Conservation (phyloP, 2,113 vertebrate species). For the Oxyura jamaicensis region DNA sequence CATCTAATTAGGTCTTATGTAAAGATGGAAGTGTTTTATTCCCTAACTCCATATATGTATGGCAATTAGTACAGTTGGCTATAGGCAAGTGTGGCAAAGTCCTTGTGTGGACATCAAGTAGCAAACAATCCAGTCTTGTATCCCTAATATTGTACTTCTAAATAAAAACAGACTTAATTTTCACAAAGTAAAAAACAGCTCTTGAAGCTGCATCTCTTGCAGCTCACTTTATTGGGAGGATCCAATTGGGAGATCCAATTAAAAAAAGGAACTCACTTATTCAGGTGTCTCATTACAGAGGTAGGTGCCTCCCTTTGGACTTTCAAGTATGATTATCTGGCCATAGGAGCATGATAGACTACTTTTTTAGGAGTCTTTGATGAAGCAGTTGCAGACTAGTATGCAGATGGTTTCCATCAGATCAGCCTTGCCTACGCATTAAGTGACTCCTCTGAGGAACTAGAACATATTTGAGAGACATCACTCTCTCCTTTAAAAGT, state of each 20-base stretch:
- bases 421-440: slow-evolving; percentile 5
- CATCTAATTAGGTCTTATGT: not conserved
- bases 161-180: not conserved
- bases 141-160: not conserved
- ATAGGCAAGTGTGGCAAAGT: not conserved
- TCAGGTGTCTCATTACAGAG: not conserved
- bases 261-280: not conserved
- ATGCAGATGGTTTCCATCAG: not conserved
- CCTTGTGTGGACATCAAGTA: not conserved
- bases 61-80: not conserved
- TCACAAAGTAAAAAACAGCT: not conserved
- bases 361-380: slow-evolving; percentile 11
- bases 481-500: not conserved
- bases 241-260: not conserved
- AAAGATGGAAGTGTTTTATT: not conserved
- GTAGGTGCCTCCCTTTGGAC: not conserved
- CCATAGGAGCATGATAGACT: not conserved
- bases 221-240: too few species aligned
- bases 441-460: slow-evolving; percentile 15
- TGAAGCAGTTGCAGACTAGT: slow-evolving; percentile 16
- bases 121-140: not conserved
- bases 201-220: too few species aligned
- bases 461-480: not conserved
- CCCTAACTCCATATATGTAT: not conserved
- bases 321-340: not conserved